A percentile compares a stretch with the other conserved stretches of the same genome.
Evolutionary conservation across 1,140 invertebrate genomes (phyloP).

Genomic region (Gryon sp.): DNA sequence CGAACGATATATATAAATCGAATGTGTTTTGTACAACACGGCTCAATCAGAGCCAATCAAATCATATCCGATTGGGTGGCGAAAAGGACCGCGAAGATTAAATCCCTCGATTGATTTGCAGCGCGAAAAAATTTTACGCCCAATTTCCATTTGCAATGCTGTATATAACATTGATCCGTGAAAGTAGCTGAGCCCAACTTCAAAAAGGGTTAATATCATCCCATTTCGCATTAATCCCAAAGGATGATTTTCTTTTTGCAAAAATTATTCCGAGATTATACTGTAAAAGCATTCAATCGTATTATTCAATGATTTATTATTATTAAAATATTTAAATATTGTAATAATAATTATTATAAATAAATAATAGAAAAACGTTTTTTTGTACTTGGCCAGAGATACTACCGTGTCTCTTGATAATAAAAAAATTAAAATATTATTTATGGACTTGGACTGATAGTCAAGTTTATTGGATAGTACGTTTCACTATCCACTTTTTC

Average conservation of each 20-base stretch:
- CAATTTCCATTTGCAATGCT: conserved; percentile 30
- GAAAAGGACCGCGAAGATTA: conserved; percentile 29
- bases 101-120: conserved; percentile 30
- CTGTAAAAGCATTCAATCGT: too few species aligned
- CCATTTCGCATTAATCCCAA: conserved; percentile 32
- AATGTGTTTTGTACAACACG: neutral
- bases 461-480: too few species aligned
- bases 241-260: conserved; percentile 22
- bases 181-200: conserved; percentile 12
- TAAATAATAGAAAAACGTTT: too few species aligned
- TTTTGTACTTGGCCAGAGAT: too few species aligned
- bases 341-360: too few species aligned
- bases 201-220: conserved; percentile 31
- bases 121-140: conserved; percentile 15
- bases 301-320: too few species aligned
- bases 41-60: conserved; percentile 17
- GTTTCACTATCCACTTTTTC: too few species aligned
- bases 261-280: conserved; percentile 18
- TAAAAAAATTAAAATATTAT: too few species aligned
- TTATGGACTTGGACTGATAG: too few species aligned
- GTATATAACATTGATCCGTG: conserved; percentile 12
- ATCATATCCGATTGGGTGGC: conserved; percentile 11
- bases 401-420: too few species aligned
- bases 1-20: neutral
- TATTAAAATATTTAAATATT: too few species aligned